phyloP scores from a whole-genome alignment of 1,140 invertebrate species.

The Plutomurus gul region DNA sequence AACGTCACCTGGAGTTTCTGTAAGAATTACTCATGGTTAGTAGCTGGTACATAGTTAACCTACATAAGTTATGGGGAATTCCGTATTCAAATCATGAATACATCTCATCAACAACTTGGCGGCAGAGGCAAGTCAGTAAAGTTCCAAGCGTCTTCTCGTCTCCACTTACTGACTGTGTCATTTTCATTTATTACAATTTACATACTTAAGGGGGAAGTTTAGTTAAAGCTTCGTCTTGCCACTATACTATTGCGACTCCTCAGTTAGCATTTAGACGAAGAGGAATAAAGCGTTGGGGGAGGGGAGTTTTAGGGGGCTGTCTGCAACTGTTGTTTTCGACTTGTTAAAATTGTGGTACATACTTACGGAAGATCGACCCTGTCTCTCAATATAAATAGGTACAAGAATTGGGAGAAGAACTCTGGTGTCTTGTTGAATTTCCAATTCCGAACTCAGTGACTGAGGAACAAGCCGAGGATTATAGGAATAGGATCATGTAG shows the following conservation, averaged over 20 bases:
- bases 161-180: background rate
- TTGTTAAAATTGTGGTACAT: background rate
- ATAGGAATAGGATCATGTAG: no score
- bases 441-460: no score
- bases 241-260: background rate
- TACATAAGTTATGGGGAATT: constrained; percentile 8
- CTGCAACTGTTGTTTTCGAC: background rate
- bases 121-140: background rate
- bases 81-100: constrained; percentile 7
- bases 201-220: background rate
- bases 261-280: background rate
- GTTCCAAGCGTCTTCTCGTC: no score
- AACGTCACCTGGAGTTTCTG: background rate
- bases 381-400: no score
- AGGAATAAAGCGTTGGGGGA: no score
- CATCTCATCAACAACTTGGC: constrained; percentile 14
- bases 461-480: no score
- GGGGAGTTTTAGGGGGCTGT: background rate
- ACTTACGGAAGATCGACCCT: no score
- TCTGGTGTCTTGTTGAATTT: no score
- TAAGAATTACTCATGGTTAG: background rate
- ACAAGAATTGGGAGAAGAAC: background rate
- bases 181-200: background rate
- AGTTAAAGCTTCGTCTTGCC: background rate
- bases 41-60: background rate